Evolutionary conservation across 92 coral and sea anemone species (phyloP), one percentile per base, ranked within the genome.

Genomic region (Paragorgia papillata): DNA sequence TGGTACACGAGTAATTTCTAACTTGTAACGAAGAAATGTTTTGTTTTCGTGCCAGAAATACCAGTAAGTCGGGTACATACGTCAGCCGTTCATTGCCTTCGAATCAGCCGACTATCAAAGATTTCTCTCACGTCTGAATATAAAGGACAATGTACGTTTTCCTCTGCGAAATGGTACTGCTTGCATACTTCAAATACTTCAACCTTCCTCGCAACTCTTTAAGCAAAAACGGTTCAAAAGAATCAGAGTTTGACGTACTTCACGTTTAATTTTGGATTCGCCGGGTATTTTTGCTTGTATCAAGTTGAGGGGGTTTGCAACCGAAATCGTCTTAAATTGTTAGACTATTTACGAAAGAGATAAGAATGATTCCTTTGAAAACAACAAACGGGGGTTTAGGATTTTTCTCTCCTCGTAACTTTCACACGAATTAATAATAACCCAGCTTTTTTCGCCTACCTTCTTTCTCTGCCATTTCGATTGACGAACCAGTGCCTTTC

Each of bases 401-500:
- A n/a, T n/a, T n/a, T n/a, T n/a, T n/a, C n/a, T n/a, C n/a, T n/a
- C n/a, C n/a, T n/a, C n/a, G n/a, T n/a, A n/a, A n/a, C n/a, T n/a
- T n/a, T n/a, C n/a, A n/a, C n/a, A n/a, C n/a, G n/a, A n/a, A n/a
- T n/a, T n/a, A n/a, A n/a, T n/a, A n/a, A n/a, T n/a, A n/a, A n/a
- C n/a, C n/a, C n/a, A n/a, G n/a, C n/a, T n/a, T n/a, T n/a, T n/a
- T n/a, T n/a, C n/a, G n/a, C n/a, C n/a, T n/a, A n/a, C n/a, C n/a
- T 9, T 7, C n/a, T 46, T 7, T 46, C 9, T 46, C 53, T 7
- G 17, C 53, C 53, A 46, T 7, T 46, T 46, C 14, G 53, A 2
- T 46, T 46, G 53, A n/a, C n/a, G n/a, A 46, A 56, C 62, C 62
- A 31, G 65, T 32, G 49, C 13, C 62, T 28, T 71, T 51, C 64